A percentile compares a stretch with the other conserved stretches of the same genome.
These are phyloP conservation scores for Helicoverpa armigera DNA, from an alignment of 1,140 invertebrate genomes.

Conservation along the genomic window DNA sequence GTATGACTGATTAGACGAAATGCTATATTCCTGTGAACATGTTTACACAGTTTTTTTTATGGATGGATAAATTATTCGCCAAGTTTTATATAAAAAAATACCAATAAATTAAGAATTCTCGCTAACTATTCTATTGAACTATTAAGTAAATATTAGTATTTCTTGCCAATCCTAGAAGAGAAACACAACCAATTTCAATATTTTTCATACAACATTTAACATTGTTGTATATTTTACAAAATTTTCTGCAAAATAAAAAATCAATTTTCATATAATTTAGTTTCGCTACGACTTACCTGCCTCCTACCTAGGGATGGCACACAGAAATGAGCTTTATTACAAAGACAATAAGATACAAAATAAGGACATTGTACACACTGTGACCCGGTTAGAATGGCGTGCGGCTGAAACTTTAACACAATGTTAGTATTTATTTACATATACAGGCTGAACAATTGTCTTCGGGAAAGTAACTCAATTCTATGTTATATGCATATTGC, in stretches of 20 bases:
- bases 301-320: constrained; percentile 48
- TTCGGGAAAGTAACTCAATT: too few species aligned
- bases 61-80: too few species aligned
- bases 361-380: constrained; percentile 62
- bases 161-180: too few species aligned
- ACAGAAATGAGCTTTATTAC: constrained; percentile 47
- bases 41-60: too few species aligned
- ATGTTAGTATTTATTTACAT: constrained; percentile 61
- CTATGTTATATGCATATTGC: too few species aligned
- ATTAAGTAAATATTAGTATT: too few species aligned
- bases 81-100: too few species aligned
- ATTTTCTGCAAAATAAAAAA: neutral
- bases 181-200: too few species aligned
- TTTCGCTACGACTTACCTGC: constrained; percentile 48
- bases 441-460: constrained; percentile 15
- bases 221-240: neutral
- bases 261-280: neutral
- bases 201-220: neutral
- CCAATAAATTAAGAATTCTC: too few species aligned
- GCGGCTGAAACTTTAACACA: constrained; percentile 66
- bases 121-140: too few species aligned
- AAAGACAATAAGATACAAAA: constrained; percentile 34
- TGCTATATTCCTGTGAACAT: too few species aligned
- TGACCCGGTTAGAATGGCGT: constrained; percentile 66
- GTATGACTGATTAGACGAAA: too few species aligned